Conservation (phyloP, 2,888 invertebrate species). For the Lochmaea crataegi region DNA sequence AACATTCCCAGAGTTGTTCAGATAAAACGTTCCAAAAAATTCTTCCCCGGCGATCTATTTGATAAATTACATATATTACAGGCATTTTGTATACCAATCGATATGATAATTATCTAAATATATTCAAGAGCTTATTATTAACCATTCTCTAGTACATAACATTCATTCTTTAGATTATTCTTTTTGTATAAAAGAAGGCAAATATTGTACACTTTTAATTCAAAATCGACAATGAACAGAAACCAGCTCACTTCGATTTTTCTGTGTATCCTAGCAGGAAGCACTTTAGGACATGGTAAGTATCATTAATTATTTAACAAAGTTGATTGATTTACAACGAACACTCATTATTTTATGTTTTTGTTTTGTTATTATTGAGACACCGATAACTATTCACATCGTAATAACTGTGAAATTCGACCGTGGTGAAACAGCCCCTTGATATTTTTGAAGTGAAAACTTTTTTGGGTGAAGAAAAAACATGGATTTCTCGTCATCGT, state of each 20-base stretch:
- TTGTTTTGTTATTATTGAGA: too few relatives aligned
- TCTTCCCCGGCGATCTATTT: slow-evolving; percentile 8
- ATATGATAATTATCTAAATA: slow-evolving; percentile 3
- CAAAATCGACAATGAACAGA: slow-evolving; percentile 46
- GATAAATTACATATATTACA: slow-evolving; percentile 14
- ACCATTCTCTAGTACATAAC: slow-evolving; percentile 17
- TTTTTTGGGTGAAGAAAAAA: too few relatives aligned
- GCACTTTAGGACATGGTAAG: slow-evolving; percentile 51
- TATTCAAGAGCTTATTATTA: slow-evolving; percentile 31
- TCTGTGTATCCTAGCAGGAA: slow-evolving; percentile 47
- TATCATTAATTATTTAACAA: neutral
- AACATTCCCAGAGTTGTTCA: slow-evolving; percentile 4
- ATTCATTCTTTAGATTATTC: slow-evolving; percentile 28
- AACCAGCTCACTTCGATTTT: slow-evolving; percentile 49
- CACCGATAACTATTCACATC: too few relatives aligned
- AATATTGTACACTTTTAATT: slow-evolving; percentile 35
- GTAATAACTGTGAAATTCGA: too few relatives aligned
- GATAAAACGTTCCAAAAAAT: slow-evolving; percentile 14
- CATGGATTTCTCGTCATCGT: too few relatives aligned
- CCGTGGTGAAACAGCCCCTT: too few relatives aligned
- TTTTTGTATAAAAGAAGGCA: slow-evolving; percentile 35
- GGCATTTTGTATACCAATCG: neutral
- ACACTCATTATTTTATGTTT: too few relatives aligned
- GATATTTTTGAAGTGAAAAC: too few relatives aligned
- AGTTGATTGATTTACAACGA: neutral